Evolutionary conservation across 1,140 invertebrate species (phyloP), one percentile per base, ranked within the genome.

Genomic region (Elymnias hypermnestra): DNA sequence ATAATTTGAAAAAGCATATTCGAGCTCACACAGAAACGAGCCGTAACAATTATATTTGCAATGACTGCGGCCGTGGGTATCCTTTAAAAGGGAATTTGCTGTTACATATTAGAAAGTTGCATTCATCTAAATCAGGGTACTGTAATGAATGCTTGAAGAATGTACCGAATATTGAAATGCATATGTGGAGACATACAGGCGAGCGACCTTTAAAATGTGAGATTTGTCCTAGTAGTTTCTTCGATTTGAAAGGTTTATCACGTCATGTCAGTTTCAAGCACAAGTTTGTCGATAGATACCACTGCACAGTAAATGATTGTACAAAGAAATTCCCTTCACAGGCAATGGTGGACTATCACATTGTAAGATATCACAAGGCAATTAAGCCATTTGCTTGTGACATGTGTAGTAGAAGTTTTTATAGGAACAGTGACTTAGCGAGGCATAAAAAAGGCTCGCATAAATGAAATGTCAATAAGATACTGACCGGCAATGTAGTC

Each of bases 111-210:
- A 49, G 64, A 1, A 53, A 50, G 8, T 53, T 63, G 22, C 81
- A 84, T 54, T 77, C 73, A 2, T 65, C 66, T n/a, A 71, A 73
- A 14, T 82, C 81, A 5, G 83, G 83, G 8, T 63, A 57, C 26
- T 86, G 83, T 43, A 49, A 53, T 15, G 39, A 69, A 23, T 86
- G 83, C 38, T 43, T 42, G 4, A 83, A 81, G 52, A 51, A 66
- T 62, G 67, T 72, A 7, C 25, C 79, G 7, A 75, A 84, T 23
- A 59, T 83, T 9, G 66, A 75, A 41, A 55, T 72, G 26, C 92
- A 93, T 57, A 87, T 90, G 50, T 84, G 89, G 45, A 89, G 87
- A 18, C 92, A 92, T 58, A 90, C 89, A n/a, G 90, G 90, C 1
- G 88, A 91, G 57, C 88, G 89, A 37, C 90, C 90, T 2, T 89